Base-by-base conservation (phyloP, 2,888 invertebrate genomes). In the Heteromyza rotundicornis region DNA sequence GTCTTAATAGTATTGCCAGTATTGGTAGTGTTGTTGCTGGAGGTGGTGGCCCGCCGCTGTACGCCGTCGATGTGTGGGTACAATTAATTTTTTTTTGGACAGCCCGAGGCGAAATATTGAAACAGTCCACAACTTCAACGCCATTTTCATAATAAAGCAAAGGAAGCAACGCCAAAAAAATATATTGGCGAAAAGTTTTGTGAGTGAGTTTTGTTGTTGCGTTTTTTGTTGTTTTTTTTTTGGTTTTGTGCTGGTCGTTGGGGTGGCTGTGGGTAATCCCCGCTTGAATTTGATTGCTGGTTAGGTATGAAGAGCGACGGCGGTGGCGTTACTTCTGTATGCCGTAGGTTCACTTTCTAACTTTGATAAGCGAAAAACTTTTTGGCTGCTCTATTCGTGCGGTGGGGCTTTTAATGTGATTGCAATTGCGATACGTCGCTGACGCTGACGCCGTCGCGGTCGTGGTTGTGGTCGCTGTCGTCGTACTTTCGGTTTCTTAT, bases 401-500 rank as follows among this genome's bases (percentile, higher is more conserved):
- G 22, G 12, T n/a, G n/a, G n/a, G 16, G 35, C 47, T 71, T 73
- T 77, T 74, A 73, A 76, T 77, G 71, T 71, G 71, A 75, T 73
- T 74, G 74, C 78, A 78, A 74, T 75, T 68, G 68, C 65, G 73
- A 67, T 64, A 70, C 51, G 36, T 51, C 23, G 19, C 22, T 23
- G 32, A n/a, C 57, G 50, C 23, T 8, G 22, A 24, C 17, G 54
- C 20, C 32, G 27, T 27, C 52, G 27, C 19, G 14, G 36, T 36
- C 2, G 36, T 47, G 16, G 47, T 47, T 47, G 16, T 27, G 27
- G 5, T 27, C 27, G n/a, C n/a, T 10, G 10, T 5, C 27, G 5
- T 27, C 10, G 27, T 10, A 10, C 27, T 27, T 27, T 27, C 27
- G 27, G 27, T 27, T 27, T 27, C 27, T 27, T 10, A 27, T 27